A percentile compares a stretch with the other conserved stretches of the same genome.
Evolutionary conservation across 1,140 invertebrate genomes (phyloP).

Genomic region (Pinna nobilis): DNA sequence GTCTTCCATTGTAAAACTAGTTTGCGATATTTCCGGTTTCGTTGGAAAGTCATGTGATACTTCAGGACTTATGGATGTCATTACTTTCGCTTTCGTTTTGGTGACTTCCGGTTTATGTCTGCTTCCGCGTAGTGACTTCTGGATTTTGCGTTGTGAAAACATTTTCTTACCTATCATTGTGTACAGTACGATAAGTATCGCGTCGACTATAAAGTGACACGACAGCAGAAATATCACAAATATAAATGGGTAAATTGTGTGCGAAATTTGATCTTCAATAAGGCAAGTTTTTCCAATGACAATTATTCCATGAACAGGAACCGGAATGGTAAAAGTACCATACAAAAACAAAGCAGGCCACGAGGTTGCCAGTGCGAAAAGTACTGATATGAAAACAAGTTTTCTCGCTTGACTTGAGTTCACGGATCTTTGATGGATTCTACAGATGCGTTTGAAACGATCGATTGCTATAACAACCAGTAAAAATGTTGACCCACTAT

Average conservation of each 20-base stretch:
- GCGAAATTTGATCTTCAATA: slow-evolving; percentile 18
- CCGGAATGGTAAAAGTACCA: slow-evolving; percentile 20
- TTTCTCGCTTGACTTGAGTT: slow-evolving; percentile 11
- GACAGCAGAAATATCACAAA: slow-evolving; percentile 32
- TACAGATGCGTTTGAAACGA: slow-evolving; percentile 40
- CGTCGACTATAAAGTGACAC: slow-evolving; percentile 22
- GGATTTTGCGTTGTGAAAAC: slow-evolving; percentile 5
- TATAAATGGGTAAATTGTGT: slow-evolving; percentile 26
- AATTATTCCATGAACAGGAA: not conserved
- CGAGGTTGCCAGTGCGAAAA: slow-evolving; percentile 24
- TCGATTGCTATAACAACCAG: slow-evolving; percentile 35
- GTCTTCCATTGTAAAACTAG: slow-evolving; percentile 33
- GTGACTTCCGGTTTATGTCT: too few species aligned
- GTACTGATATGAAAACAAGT: slow-evolving; percentile 4
- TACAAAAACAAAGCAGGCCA: slow-evolving; percentile 38
- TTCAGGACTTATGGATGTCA: not conserved
- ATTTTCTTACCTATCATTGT: slow-evolving; percentile 20
- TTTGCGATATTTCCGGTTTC: slow-evolving; percentile 20
- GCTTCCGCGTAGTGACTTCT: slow-evolving; percentile 21
- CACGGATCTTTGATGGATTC: slow-evolving; percentile 14
- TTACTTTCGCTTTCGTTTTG: not conserved
- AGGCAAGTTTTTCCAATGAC: slow-evolving; percentile 33
- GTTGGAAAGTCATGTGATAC: not conserved
- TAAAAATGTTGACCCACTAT: slow-evolving; percentile 34
- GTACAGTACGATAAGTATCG: slow-evolving; percentile 29